These are phyloP conservation scores for Sphaerophoria taeniata DNA, from an alignment of 2,888 invertebrate genomes.

Conservation along the genomic window DNA sequence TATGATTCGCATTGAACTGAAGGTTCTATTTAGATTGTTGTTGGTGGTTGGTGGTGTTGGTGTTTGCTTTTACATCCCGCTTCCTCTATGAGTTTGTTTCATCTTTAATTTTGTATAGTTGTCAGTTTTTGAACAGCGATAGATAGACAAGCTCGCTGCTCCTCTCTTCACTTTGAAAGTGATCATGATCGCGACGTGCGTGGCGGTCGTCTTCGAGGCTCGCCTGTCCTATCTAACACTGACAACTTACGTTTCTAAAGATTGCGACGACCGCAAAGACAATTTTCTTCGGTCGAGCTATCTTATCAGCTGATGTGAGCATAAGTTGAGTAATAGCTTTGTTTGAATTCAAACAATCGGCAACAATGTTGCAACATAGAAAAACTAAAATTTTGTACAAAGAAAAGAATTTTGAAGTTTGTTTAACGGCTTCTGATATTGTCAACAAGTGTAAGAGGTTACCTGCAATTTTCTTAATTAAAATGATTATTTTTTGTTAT, in stretches of 20 bases:
- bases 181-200: constrained; percentile 50
- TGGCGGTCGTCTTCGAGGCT: constrained; percentile 30
- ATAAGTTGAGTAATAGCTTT: constrained; percentile 60
- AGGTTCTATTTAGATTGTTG: constrained; percentile 58
- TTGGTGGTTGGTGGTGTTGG: neutral
- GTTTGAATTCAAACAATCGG: constrained; percentile 42
- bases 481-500: too few species aligned
- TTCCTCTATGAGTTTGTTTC: constrained; percentile 28
- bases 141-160: constrained; percentile 10
- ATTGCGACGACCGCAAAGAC: constrained; percentile 15
- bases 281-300: neutral
- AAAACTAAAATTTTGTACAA: neutral
- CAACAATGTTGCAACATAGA: constrained; percentile 19
- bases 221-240: constrained; percentile 30
- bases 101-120: constrained; percentile 24
- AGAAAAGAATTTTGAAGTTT: neutral
- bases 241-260: constrained; percentile 55
- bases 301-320: constrained; percentile 56
- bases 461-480: too few species aligned
- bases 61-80: constrained; percentile 36
- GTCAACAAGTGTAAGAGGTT: neutral
- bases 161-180: constrained; percentile 38
- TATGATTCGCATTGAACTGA: constrained; percentile 66
- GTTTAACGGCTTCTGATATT: neutral
- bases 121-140: neutral